Conservation (phyloP, 1,140 invertebrate genomes). For the Neocloeon triangulifer region DNA sequence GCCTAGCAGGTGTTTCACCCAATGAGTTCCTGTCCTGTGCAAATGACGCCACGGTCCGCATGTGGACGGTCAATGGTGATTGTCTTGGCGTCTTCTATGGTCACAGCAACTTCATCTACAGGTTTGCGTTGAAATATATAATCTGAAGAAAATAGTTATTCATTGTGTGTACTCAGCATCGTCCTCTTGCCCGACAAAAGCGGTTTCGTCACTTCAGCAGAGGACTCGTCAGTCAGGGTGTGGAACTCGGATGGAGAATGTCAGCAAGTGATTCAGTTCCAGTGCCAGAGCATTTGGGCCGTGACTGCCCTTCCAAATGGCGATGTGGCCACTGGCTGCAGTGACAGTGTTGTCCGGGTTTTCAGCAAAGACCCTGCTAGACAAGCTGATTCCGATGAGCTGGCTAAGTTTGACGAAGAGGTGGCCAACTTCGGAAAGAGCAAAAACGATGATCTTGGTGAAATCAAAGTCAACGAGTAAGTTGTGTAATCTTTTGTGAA, state of each 20-base stretch:
- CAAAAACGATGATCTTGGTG: constrained; percentile 41
- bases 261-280: constrained; percentile 49
- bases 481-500: constrained; percentile 11
- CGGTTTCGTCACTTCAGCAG: constrained; percentile 52
- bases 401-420: constrained; percentile 46
- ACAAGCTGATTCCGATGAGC: constrained; percentile 32
- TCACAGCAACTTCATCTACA: constrained; percentile 43
- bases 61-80: constrained; percentile 59
- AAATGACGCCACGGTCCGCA: constrained; percentile 68
- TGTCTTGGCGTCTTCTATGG: constrained; percentile 56
- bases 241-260: constrained; percentile 36
- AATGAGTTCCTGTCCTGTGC: constrained; percentile 64
- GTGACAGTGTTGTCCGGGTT: constrained; percentile 67
- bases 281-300: constrained; percentile 75
- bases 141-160: not conserved
- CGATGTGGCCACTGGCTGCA: constrained; percentile 75
- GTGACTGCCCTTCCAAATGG: constrained; percentile 57
- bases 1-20: constrained; percentile 37
- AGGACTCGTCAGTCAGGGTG: constrained; percentile 68
- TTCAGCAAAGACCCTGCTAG: constrained; percentile 48
- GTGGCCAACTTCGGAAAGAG: constrained; percentile 33
- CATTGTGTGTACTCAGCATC: constrained; percentile 20
- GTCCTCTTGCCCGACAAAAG: constrained; percentile 30
- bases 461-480: constrained; percentile 60
- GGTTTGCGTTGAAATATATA: constrained; percentile 9